These are phyloP conservation scores for Heterodera schachtii DNA, from an alignment of 1,140 invertebrate species.

Conservation along the genomic window DNA sequence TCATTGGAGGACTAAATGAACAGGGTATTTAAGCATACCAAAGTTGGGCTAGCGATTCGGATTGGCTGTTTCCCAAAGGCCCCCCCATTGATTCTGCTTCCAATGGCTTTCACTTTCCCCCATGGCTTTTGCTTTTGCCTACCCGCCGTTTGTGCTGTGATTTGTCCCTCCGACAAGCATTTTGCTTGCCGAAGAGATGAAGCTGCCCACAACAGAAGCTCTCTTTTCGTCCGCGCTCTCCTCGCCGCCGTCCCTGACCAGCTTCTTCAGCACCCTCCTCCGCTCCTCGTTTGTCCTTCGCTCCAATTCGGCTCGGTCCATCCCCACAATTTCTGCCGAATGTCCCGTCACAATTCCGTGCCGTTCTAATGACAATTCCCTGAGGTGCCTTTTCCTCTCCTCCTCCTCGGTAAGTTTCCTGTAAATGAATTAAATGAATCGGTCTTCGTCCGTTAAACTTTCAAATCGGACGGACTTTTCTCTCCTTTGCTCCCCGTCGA, in stretches of 20 bases:
- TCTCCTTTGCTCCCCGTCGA: slow-evolving; percentile 25
- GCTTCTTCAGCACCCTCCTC: slow-evolving; percentile 40
- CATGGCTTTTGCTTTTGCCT: neutral
- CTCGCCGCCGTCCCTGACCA: neutral
- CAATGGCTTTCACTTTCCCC: no score
- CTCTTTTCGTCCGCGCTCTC: slow-evolving; percentile 10
- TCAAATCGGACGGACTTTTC: neutral
- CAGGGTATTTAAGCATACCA: neutral
- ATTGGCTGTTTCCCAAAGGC: slow-evolving; percentile 17
- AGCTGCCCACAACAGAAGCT: neutral
- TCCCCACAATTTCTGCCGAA: slow-evolving; percentile 12
- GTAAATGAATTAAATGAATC: neutral
- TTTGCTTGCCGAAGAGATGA: slow-evolving; percentile 9
- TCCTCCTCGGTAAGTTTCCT: neutral
- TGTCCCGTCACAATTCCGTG: slow-evolving; percentile 40
- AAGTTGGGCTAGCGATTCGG: slow-evolving; percentile 6
- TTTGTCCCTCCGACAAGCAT: slow-evolving; percentile 11
- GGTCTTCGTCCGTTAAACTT: neutral
- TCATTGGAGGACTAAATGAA: neutral
- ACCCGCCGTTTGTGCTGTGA: neutral
- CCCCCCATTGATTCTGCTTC: neutral
- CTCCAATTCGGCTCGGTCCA: slow-evolving; percentile 34
- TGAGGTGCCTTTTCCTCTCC: slow-evolving; percentile 32
- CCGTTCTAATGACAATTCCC: slow-evolving; percentile 47
- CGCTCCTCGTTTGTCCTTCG: slow-evolving; percentile 35